phyloP scores from a whole-genome alignment of 2,797 vertebrate genomes.

The Pantherophis alleghaniensis region DNA sequence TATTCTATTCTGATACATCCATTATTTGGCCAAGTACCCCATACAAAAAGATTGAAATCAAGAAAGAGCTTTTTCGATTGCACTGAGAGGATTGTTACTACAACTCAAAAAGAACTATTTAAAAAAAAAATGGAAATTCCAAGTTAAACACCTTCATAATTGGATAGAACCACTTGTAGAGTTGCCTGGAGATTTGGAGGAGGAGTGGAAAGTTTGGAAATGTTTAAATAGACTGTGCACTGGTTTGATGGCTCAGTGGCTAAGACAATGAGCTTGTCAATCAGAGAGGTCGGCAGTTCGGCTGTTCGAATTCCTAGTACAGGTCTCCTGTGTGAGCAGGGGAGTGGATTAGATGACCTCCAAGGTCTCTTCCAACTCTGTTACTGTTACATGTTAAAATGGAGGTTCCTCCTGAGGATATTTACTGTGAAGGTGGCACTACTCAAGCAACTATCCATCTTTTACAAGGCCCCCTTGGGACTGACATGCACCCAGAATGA shows the following conservation, averaged over 20 bases:
- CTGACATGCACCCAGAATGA: no score
- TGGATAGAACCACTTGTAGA: neutral
- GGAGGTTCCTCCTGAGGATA: neutral
- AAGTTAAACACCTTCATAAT: neutral
- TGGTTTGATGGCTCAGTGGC: neutral
- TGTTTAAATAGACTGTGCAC: neutral
- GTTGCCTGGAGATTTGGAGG: neutral
- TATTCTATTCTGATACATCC: neutral
- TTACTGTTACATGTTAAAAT: neutral
- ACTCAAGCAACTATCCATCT: neutral
- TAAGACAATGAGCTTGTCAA: no score
- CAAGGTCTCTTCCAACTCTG: no score
- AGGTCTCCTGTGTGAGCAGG: no score
- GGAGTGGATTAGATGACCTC: no score
- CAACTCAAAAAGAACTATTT: neutral
- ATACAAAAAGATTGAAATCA: neutral
- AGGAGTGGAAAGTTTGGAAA: neutral
- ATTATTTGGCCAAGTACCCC: neutral
- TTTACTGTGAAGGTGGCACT: neutral
- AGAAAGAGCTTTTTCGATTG: neutral
- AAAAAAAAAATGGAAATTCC: no score
- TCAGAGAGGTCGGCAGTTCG: no score
- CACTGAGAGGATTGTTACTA: neutral
- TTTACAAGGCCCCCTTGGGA: no score
- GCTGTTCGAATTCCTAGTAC: no score